Conservation (phyloP, 2,888 invertebrate genomes). For the Gerris lacustris region DNA sequence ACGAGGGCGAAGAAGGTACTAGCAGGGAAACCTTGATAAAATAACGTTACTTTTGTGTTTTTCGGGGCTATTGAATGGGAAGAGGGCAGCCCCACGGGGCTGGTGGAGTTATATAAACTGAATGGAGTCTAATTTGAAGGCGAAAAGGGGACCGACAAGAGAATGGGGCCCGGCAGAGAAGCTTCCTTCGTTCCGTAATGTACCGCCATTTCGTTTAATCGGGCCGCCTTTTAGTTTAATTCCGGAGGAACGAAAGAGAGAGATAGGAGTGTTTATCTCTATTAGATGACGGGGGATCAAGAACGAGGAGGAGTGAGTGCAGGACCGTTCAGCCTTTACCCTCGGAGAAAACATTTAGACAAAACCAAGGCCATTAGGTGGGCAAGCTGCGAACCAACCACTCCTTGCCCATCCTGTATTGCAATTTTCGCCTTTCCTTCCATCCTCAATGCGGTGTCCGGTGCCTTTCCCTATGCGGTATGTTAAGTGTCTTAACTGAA, state of each 20-base stretch:
- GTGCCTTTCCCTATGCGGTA: too few species aligned
- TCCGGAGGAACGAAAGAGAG: background rate
- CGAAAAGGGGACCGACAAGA: background rate
- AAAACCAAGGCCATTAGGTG: too few species aligned
- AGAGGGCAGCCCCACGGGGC: background rate
- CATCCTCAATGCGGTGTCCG: too few species aligned
- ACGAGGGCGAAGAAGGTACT: background rate
- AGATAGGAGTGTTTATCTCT: background rate
- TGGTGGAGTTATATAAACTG: background rate
- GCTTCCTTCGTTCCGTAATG: background rate
- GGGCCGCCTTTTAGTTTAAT: background rate
- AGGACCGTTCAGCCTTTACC: too few species aligned
- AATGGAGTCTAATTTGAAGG: conserved; percentile 3
- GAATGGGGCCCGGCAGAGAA: background rate
- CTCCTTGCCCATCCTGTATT: too few species aligned
- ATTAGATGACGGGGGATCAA: background rate
- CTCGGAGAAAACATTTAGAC: too few species aligned
- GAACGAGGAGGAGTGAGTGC: background rate
- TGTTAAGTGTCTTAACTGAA: too few species aligned
- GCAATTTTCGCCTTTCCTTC: too few species aligned
- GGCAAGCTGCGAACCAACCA: too few species aligned
- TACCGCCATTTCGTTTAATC: conserved; percentile 2
- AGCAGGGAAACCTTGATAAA: background rate
- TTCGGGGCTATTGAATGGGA: background rate
- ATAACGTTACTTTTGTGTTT: background rate